Evolutionary conservation across 2,113 vertebrate genomes (phyloP), one percentile per base, ranked within the genome.

Genomic region (human): DNA sequence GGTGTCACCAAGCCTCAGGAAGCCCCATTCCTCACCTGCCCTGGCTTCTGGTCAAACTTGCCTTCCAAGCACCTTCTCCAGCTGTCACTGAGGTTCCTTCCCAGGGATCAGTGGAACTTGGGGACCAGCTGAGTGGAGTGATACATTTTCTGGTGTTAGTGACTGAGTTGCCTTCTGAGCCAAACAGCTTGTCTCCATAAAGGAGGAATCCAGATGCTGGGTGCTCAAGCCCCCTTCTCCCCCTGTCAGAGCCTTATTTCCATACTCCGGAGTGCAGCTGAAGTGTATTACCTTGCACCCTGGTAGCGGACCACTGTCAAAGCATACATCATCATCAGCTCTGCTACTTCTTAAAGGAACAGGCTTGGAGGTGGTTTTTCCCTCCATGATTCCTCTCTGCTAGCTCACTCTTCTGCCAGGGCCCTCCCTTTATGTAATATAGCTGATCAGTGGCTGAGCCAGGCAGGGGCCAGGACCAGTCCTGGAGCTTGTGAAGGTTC

Each of bases 121-220:
- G 45, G 79, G 75, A 70, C 35, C 61, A 70, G 79, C 94, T 90
- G 89, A 96, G 84, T 32, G 8, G 66, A 93, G 68, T 48, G 94
- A 93, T 96, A 50, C 45, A 79, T 98, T 97, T 96, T 97, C 90
- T 96, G 90, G 78, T 97, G 87, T 98, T 72, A 30, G 61, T 64
- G 72, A 88, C 93, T 94, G 88, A 86, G 61, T 94, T 94, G 75
- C 61, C 78, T 94, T 97, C 52, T 73, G 50, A 94, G 95, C 97
- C 79, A 93, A 97, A 68, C 80, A 96, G 93, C 97, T 93, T 96
- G 78, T 97, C 96, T 97, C 80, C 89, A 84, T 97, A 95, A 96
- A 96, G 75, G 90, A 80, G 43, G 59, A 90, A 79, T 95, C 86
- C 94, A 97, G 79, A 96, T 79, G 82, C 91, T 72, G 83, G 89